A percentile compares a stretch with the other conserved stretches of the same genome.
Conservation (phyloP, 2,797 vertebrate species). For the Pampus argenteus region DNA sequence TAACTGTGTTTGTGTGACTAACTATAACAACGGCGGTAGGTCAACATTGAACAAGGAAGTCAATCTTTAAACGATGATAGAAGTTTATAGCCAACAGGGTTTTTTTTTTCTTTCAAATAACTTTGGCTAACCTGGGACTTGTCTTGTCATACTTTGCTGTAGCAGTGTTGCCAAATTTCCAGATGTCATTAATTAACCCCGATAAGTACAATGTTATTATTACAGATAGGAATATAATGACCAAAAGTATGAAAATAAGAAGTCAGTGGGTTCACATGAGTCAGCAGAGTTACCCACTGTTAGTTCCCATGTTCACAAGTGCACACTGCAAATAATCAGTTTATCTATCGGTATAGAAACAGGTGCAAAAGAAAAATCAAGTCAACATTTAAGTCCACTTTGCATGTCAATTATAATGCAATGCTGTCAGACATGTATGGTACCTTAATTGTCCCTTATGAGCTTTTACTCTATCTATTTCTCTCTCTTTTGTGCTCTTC, state of each 20-base stretch:
- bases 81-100: not conserved
- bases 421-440: not conserved
- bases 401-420: too few relatives aligned
- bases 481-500: not conserved
- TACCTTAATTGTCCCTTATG: not conserved
- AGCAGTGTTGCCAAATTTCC: not conserved
- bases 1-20: not conserved
- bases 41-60: not conserved
- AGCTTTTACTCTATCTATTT: not conserved
- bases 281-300: not conserved
- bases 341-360: not conserved
- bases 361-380: not conserved
- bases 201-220: not conserved
- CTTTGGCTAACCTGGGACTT: not conserved
- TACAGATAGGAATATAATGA: too few relatives aligned
- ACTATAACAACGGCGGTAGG: not conserved
- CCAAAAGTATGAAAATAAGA: too few relatives aligned
- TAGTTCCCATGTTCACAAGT: too few relatives aligned
- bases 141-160: not conserved
- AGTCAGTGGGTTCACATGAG: not conserved
- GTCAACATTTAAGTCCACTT: too few relatives aligned
- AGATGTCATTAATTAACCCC: not conserved
- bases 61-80: not conserved
- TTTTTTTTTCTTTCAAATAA: not conserved
- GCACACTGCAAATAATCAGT: not conserved